These are phyloP conservation scores for Sphaeramia orbicularis DNA, from an alignment of 2,797 vertebrate genomes.

Conservation along the genomic window DNA sequence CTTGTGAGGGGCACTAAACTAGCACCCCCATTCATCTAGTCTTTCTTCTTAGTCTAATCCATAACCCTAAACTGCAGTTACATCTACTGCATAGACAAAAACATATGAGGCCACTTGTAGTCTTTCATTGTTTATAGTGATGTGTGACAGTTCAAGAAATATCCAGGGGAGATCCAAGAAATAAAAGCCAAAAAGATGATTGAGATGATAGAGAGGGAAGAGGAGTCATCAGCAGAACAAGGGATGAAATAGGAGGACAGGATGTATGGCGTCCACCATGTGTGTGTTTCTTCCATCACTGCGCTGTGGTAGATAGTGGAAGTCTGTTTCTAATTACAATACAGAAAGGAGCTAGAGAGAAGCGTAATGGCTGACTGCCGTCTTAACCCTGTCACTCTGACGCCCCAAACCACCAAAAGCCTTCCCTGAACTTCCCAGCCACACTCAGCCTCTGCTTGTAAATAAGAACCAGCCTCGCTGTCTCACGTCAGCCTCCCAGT, in stretches of 20 bases:
- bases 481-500: slow-evolving; percentile 55
- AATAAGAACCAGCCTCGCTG: slow-evolving; percentile 75
- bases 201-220: slow-evolving; percentile 16
- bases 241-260: slow-evolving; percentile 25
- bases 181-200: slow-evolving; percentile 36
- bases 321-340: slow-evolving; percentile 75
- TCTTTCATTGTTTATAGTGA: slow-evolving; percentile 40
- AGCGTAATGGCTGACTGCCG: slow-evolving; percentile 70
- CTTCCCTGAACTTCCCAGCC: slow-evolving; percentile 49
- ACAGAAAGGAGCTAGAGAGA: slow-evolving; percentile 60
- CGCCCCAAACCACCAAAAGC: slow-evolving; percentile 57
- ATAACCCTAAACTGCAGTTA: slow-evolving; percentile 30
- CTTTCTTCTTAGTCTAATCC: slow-evolving; percentile 43
- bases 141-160: slow-evolving; percentile 36
- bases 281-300: slow-evolving; percentile 47
- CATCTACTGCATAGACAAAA: slow-evolving; percentile 40
- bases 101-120: slow-evolving; percentile 52
- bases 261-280: slow-evolving; percentile 35
- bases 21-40: slow-evolving; percentile 55
- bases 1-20: slow-evolving; percentile 30
- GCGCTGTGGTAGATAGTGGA: slow-evolving; percentile 45
- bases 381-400: slow-evolving; percentile 75
- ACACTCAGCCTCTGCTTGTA: slow-evolving; percentile 52
- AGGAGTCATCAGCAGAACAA: slow-evolving; percentile 3
- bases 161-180: slow-evolving; percentile 31